Base-by-base conservation (phyloP, 2,113 vertebrate genomes). In the Lophius piscatorius region DNA sequence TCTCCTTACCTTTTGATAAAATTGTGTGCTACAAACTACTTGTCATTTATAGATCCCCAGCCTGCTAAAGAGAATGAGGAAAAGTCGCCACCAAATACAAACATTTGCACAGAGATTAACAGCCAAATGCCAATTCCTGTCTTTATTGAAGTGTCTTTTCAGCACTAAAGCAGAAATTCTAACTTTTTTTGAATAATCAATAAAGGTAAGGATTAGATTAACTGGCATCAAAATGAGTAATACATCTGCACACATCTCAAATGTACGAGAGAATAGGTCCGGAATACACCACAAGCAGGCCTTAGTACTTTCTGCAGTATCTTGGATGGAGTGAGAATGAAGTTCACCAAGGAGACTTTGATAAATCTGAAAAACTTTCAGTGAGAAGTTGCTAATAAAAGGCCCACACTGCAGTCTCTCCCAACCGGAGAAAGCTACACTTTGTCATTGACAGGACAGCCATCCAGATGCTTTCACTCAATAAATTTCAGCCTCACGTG, bases 381-480 rank as follows among this genome's bases (percentile, higher is more conserved):
- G 49, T 24, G 57, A 66, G 59, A 66, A 66, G 41, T 58, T 78
- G 60, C 70, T 75, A 70, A 76, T 82, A 76, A 83, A 80, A 83
- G 68, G 60, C 57, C 80, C 42, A 46, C 61, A 55, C 73, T 67
- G 73, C 36, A 62, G 68, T 40, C 56, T 67, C 71, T 71, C 51
- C 70, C 69, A 65, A 62, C 63, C 70, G 17, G 49, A 63, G 69
- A 67, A 80, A 62, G 54, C 60, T 50, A 57, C 71, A 80, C 66
- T 85, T 70, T 68, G 77, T 88, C 81, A 76, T 64, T 78, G 84
- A 84, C 76, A 76, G 80, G 61, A 67, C 51, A 65, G 31, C 62
- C 67, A 63, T 78, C 67, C 65, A 76, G 59, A 85, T 63, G 59
- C 65, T 70, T 70, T 79, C 56, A 65, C 35, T 79, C 68, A 68